Evolutionary conservation across 2,888 invertebrate species (phyloP), one percentile per base, ranked within the genome.

Genomic region (Tanypteryx hageni): DNA sequence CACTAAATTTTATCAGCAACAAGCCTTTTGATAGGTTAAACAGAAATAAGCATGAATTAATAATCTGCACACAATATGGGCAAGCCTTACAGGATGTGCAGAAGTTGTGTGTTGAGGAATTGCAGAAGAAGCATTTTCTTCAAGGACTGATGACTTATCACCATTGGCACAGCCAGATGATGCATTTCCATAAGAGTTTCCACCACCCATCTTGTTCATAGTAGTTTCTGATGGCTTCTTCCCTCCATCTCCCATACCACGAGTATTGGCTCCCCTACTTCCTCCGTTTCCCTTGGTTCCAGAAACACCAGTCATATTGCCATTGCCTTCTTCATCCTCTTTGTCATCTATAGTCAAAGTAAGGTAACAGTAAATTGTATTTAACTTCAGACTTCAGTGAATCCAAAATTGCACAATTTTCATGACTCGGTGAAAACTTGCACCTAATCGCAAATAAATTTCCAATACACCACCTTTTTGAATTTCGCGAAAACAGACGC

Each of bases 261-360:
- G 89, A 56, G 22, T 89, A 56, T 56, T 89, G 11, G 89, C 64
- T 14, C 61, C 61, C 93, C 94, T 95, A 10, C 93, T 92, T 18
- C 93, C 93, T 16, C 94, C 93, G 91, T 94, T 94, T 44, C 94
- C 94, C 92, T 94, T 94, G 31, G 93, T 93, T 57, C 94, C 94
- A 84, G 93, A 93, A n/a, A 94, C 94, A 92, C 94, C 94, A 22
- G 94, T 94, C 94, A 94, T 93, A 95, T 95, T 7, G 95, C 95
- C 93, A 56, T 92, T 92, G 61, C 94, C 92, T 64, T 94, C 94
- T 57, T 94, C 93, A 89, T 94, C 93, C 81, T 94, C 93, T 93
- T 83, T 95, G 94, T 93, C 93, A 93, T 93, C 93, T 93, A 89
- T 59, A 91, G 58, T 86, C 8, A 8, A 86, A 22, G 9, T 22